A percentile compares a stretch with the other conserved stretches of the same genome.
phyloP scores from a whole-genome alignment of 2,888 invertebrate genomes.

The Miltochrista miniata region DNA sequence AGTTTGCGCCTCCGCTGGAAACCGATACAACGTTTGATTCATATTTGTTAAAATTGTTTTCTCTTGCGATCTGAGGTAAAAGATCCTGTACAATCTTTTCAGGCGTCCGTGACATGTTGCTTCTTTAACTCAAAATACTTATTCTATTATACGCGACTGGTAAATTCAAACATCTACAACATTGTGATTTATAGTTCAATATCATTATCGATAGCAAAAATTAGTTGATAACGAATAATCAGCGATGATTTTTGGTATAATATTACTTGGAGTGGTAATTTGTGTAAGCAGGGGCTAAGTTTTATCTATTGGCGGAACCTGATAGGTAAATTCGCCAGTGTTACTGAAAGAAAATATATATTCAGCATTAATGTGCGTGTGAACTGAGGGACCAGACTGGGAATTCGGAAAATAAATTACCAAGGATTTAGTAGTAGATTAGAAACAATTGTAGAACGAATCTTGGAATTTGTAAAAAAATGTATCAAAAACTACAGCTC shows the following conservation, averaged over 20 bases:
- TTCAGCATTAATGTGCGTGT: neutral
- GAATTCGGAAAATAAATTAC: no score
- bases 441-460: no score
- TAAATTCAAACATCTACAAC: neutral
- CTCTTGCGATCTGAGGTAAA: slow-evolving; percentile 29
- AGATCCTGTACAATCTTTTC: slow-evolving; percentile 12
- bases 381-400: no score
- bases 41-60: slow-evolving; percentile 30
- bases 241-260: neutral
- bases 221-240: neutral
- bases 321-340: neutral
- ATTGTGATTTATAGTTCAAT: neutral
- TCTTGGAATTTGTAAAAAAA: no score
- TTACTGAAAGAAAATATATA: neutral
- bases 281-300: neutral
- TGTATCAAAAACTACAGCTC: no score
- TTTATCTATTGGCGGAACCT: neutral
- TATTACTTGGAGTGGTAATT: neutral
- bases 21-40: slow-evolving; percentile 29
- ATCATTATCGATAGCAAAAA: neutral
- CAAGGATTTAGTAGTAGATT: no score
- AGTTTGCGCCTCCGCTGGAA: slow-evolving; percentile 7
- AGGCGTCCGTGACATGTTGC: neutral
- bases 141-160: neutral
- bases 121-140: no score